phyloP scores from a whole-genome alignment of 2,888 invertebrate genomes.

The Cosmopolites sordidus region DNA sequence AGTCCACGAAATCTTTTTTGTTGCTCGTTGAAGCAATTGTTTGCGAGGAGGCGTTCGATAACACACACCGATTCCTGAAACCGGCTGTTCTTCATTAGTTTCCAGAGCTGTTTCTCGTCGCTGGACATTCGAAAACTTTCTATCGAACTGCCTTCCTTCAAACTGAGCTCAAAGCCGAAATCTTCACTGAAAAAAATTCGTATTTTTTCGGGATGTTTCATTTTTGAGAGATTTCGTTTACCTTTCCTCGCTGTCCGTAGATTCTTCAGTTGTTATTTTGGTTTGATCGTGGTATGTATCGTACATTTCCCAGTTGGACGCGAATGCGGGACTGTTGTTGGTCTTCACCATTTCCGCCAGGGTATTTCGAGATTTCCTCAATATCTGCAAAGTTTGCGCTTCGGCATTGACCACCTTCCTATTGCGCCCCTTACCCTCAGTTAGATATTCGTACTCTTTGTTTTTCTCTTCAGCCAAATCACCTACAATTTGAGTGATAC shows the following conservation, averaged over 20 bases:
- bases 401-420: constrained; percentile 64
- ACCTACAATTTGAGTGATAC: too few species aligned
- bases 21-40: constrained; percentile 60
- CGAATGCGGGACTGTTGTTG: constrained; percentile 56
- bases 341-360: constrained; percentile 44
- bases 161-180: constrained; percentile 15
- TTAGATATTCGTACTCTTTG: constrained; percentile 62
- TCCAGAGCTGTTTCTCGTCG: constrained; percentile 43
- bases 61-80: constrained; percentile 63
- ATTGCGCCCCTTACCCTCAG: constrained; percentile 63
- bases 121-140: constrained; percentile 36
- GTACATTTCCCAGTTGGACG: constrained; percentile 74
- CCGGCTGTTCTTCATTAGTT: constrained; percentile 40
- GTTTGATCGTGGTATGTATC: constrained; percentile 59
- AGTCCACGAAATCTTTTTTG: constrained; percentile 71
- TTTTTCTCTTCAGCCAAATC: constrained; percentile 58
- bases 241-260: constrained; percentile 4
- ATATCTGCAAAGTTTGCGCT: constrained; percentile 61
- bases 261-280: neutral
- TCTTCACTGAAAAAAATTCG: constrained; percentile 7
- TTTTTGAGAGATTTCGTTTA: neutral
- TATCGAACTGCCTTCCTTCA: constrained; percentile 30
- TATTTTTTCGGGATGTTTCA: neutral
- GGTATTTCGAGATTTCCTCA: constrained; percentile 63
- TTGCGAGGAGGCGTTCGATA: constrained; percentile 68